Evolutionary conservation across 1,140 invertebrate genomes (phyloP), one percentile per base, ranked within the genome.

Genomic region (Leptopilina clavipes): DNA sequence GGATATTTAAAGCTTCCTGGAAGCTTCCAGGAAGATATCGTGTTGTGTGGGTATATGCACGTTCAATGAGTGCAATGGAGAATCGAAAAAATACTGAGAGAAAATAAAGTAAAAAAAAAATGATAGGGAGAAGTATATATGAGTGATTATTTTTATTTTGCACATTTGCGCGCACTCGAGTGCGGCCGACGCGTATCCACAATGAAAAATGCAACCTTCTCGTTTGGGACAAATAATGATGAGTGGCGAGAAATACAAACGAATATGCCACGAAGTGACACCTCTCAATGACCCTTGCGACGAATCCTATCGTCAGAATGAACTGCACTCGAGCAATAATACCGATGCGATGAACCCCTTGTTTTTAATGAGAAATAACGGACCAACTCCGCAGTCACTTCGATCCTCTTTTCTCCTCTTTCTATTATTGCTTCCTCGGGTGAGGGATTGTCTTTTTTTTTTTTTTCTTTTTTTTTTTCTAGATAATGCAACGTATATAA

Each of bases 221-320:
- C 25, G 37, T 18, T n/a, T 74, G 80, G 76, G 78, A 82, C 79
- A 81, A 84, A 89, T 90, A 89, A 89, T 89, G 87, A 90, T 87
- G 86, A 87, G 87, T 84, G 82, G 84, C 83, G 84, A 79, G 85
- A 88, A 89, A 88, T 85, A 89, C 89, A 89, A 90, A 90, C 89
- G 89, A 90, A 90, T 89, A 90, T 90, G 83, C 88, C 88, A 90
- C 89, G 89, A 90, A 89, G 88, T 90, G 89, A 90, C 89, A 90
- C 89, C 89, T 90, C 86, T 90, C 89, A 90, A 90, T 90, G 88
- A 85, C 85, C 86, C 89, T 90, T 84, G 74, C 81, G 77, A 82
- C 79, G 80, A 76, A 76, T 78, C 85, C 78, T 79, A 70, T 80
- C 75, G 76, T 73, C 82, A 76, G 80, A 80, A 83, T 81, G 80